These are phyloP conservation scores for Mesoligia furuncula DNA, from an alignment of 2,888 invertebrate genomes.

Conservation along the genomic window DNA sequence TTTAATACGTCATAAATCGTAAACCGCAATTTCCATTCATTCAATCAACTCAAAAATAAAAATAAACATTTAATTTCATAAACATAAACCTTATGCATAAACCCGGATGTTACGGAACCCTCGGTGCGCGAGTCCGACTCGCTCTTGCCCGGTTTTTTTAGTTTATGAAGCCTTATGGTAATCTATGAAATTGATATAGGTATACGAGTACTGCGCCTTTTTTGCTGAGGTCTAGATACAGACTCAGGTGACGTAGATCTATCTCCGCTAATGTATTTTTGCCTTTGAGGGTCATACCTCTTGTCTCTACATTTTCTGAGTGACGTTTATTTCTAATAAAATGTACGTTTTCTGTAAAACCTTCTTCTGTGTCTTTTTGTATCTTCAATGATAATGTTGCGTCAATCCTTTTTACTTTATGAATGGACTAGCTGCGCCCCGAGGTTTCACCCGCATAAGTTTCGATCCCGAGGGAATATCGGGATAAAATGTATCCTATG, in stretches of 20 bases:
- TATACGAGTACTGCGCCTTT: conserved; percentile 42
- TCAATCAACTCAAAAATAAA: too few species aligned
- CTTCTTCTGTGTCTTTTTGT: conserved; percentile 13
- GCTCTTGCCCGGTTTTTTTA: too few species aligned
- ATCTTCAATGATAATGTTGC: not conserved
- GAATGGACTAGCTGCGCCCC: too few species aligned
- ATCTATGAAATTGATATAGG: conserved; percentile 61
- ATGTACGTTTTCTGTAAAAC: conserved; percentile 15
- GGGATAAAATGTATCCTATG: too few species aligned
- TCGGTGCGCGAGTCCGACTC: too few species aligned
- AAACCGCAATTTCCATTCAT: too few species aligned
- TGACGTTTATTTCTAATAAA: conserved; percentile 59
- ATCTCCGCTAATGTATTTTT: conserved; percentile 61
- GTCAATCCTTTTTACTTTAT: not conserved
- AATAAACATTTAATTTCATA: too few species aligned
- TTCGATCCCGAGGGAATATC: too few species aligned
- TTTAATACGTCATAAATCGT: too few species aligned
- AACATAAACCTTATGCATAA: too few species aligned
- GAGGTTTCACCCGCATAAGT: too few species aligned
- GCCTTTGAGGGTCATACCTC: conserved; percentile 53
- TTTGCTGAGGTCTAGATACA: conserved; percentile 52
- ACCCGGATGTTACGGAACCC: too few species aligned
- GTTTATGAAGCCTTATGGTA: conserved; percentile 54
- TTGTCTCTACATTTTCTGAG: conserved; percentile 42
- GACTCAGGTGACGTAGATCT: conserved; percentile 55